phyloP scores from a whole-genome alignment of 2,113 vertebrate species.

The Jaculus jaculus region DNA sequence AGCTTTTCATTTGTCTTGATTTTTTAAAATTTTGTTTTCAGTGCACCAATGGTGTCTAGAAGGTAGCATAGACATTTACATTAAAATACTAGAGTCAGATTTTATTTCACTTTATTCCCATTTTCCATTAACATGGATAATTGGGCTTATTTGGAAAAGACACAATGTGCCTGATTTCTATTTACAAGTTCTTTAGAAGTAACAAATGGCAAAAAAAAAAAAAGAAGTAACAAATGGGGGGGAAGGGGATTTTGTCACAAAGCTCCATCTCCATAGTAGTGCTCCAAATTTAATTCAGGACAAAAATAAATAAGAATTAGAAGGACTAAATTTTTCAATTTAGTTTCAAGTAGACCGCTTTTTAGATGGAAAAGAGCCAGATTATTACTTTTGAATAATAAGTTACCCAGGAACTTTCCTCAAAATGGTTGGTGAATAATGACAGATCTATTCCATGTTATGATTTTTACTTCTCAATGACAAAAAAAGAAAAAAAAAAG shows the following conservation, averaged over 20 bases:
- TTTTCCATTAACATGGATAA: background rate
- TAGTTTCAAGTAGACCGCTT: conserved; percentile 16
- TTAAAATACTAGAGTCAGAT: background rate
- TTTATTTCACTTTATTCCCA: background rate
- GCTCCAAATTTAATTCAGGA: conserved; percentile 23
- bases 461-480: background rate
- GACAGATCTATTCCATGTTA: background rate
- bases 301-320: background rate
- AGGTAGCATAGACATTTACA: background rate
- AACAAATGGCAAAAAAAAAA: no score
- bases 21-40: no score
- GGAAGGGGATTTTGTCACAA: background rate
- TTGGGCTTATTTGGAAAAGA: background rate
- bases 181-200: background rate
- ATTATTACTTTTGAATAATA: background rate
- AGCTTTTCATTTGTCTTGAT: background rate
- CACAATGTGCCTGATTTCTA: background rate
- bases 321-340: background rate
- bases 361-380: conserved; percentile 18
- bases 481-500: no score
- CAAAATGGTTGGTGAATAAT: background rate
- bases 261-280: background rate
- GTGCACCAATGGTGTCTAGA: background rate
- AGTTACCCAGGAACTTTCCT: background rate
- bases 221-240: background rate